Conservation (phyloP, 2,113 vertebrate species). For the Mormyrus iriodes region DNA sequence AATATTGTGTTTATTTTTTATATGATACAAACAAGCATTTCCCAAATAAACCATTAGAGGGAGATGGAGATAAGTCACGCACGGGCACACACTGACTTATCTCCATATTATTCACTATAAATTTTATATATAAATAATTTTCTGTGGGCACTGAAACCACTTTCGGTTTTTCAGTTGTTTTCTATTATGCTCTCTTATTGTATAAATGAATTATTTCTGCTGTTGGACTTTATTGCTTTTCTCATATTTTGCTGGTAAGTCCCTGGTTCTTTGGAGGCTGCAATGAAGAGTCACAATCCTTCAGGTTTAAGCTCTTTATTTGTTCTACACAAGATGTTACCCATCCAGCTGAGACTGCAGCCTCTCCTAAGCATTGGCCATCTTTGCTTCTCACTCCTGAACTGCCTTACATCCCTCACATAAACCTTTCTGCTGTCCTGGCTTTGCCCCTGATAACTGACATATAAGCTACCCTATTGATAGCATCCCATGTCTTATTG, state of each 20-base stretch:
- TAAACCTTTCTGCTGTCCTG: background rate
- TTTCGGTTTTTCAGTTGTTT: background rate
- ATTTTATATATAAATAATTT: background rate
- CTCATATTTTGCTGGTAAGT: background rate
- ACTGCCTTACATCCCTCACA: background rate
- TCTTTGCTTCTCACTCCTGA: background rate
- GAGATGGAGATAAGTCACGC: background rate
- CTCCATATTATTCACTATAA: background rate
- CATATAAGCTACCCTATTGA: background rate
- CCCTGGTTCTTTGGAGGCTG: background rate
- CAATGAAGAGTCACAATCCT: background rate
- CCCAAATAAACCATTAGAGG: constrained; percentile 16
- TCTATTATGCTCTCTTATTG: background rate
- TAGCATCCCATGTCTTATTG: background rate
- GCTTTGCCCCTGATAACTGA: background rate
- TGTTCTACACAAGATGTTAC: background rate
- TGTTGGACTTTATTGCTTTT: background rate
- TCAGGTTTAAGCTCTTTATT: background rate
- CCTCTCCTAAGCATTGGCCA: background rate
- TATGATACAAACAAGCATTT: background rate
- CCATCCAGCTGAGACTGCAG: background rate
- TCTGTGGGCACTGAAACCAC: background rate
- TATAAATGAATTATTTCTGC: background rate
- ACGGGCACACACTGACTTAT: background rate
- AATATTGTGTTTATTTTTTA: background rate